Evolutionary conservation across 2,113 vertebrate genomes (phyloP), one percentile per base, ranked within the genome.

Genomic region (Brachypteracias leptosomus): DNA sequence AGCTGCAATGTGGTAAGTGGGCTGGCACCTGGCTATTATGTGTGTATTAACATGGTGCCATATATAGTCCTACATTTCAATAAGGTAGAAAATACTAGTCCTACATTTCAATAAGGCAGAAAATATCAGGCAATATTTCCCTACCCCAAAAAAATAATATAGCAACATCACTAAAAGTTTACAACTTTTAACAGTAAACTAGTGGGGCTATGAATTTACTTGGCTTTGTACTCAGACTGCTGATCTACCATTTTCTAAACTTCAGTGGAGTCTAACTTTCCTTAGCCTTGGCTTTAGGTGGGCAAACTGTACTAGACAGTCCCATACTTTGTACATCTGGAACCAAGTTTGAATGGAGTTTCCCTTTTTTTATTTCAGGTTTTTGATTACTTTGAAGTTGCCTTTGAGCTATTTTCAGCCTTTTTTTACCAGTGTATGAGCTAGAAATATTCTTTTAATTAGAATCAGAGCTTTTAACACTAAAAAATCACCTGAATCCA

Each of bases 401-500:
- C 73, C 92, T 68, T 84, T 79, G 70, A 90, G 73, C 10, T 86
- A 63, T 90, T 92, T 84, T 84, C 58, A 82, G 58, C 49, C 25
- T 82, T 54, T 52, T 54, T 93, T 74, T 49, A 52, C 88, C 2
- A 3, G 70, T 6, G 4, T 38, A 65, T 63, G 70, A 89, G 16
- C 31, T 78, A 68, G 85, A 88, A 92, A 77, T 71, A 81, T n/a
- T 90, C 35, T 86, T 97, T 65, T 72, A 44, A 89, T 61, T 87
- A 54, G 70, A 95, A 88, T 57, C 31, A 44, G 86, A 94, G 76
- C 73, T 94, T 94, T 81, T 85, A 72, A 89, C 72, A 78, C 63
- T 58, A 46, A 95, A 88, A 79, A 70, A 77, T 66, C 84, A 83
- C 66, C 83, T n/a, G 52, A 89, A 90, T 95, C 61, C 47, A 75